Evolutionary conservation across 2,797 vertebrate genomes (phyloP).

Genomic region (Lindbergichthys nudifrons): DNA sequence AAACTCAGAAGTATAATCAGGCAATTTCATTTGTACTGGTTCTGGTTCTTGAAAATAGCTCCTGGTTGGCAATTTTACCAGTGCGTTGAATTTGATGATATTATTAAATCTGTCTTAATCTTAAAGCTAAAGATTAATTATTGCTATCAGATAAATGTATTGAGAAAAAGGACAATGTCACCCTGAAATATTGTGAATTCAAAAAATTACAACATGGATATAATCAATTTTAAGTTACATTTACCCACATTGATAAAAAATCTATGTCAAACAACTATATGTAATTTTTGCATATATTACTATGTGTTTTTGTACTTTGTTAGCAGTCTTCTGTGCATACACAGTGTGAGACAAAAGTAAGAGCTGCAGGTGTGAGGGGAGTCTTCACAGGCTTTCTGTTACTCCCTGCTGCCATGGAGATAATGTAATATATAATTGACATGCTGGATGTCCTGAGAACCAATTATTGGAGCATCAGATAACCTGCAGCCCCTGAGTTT

Average conservation of each 20-base stretch:
- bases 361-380: slow-evolving; percentile 3
- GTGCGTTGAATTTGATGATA: too few relatives aligned
- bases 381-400: slow-evolving; percentile 25
- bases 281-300: not conserved
- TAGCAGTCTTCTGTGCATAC: not conserved
- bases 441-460: slow-evolving; percentile 57
- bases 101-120: not conserved
- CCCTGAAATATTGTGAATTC: not conserved
- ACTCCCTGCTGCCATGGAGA: slow-evolving; percentile 40
- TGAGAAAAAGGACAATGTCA: not conserved
- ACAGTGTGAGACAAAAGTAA: not conserved
- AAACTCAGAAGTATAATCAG: not conserved
- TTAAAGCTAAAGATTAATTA: not conserved
- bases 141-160: slow-evolving; percentile 1
- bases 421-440: slow-evolving; percentile 39
- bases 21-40: too few relatives aligned
- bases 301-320: not conserved
- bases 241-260: not conserved
- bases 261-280: too few relatives aligned
- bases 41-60: too few relatives aligned
- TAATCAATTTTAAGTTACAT: not conserved
- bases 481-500: slow-evolving; percentile 40
- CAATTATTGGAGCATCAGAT: slow-evolving; percentile 41
- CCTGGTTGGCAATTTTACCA: too few relatives aligned
- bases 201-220: not conserved